Conservation (phyloP, 1,140 invertebrate genomes). For the Hestina assimilis region DNA sequence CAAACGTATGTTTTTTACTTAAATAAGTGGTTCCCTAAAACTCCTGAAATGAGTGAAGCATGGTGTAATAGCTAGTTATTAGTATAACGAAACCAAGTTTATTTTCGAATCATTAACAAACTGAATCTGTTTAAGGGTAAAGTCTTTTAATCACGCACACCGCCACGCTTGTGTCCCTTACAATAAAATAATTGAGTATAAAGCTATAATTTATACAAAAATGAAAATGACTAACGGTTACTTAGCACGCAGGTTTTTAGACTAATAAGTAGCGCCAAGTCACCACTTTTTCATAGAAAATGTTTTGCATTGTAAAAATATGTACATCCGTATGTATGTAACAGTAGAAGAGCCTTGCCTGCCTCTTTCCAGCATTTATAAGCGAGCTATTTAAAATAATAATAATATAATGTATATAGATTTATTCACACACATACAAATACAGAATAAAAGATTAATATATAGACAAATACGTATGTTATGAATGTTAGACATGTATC, state of each 20-base stretch:
- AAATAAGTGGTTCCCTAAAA: too few relatives aligned
- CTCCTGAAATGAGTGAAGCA: background rate
- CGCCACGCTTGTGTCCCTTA: constrained; percentile 34
- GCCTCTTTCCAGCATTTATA: too few relatives aligned
- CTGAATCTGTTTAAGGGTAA: constrained; percentile 30
- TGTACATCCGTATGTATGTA: too few relatives aligned
- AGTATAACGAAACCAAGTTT: background rate
- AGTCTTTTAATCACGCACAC: constrained; percentile 54
- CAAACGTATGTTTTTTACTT: too few relatives aligned
- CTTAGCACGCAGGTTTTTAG: constrained; percentile 60
- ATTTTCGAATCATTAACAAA: constrained; percentile 1
- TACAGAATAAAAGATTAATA: too few relatives aligned
- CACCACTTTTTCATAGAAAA: background rate
- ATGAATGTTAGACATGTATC: too few relatives aligned
- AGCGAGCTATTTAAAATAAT: too few relatives aligned
- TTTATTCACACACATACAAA: too few relatives aligned
- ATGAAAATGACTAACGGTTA: constrained; percentile 63
- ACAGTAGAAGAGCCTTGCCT: too few relatives aligned
- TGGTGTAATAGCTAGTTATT: background rate
- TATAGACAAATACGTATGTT: too few relatives aligned
- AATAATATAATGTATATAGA: too few relatives aligned
- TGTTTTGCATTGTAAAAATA: background rate
- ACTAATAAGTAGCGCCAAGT: constrained; percentile 40
- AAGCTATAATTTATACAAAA: constrained; percentile 68
- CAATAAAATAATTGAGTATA: constrained; percentile 59